Conservation (phyloP, 2,888 invertebrate species). For the Cotesia congregata region DNA sequence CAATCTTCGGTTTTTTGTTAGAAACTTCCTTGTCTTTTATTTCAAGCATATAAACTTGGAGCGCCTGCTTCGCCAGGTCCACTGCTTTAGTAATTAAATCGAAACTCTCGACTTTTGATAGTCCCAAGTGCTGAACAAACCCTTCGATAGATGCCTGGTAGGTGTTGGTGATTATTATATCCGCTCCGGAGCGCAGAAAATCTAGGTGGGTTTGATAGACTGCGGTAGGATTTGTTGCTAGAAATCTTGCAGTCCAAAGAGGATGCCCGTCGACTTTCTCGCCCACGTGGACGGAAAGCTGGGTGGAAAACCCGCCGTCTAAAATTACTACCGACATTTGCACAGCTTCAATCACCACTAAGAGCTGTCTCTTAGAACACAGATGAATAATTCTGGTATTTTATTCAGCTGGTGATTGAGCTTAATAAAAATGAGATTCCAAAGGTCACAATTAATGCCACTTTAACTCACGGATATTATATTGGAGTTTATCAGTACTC, state of each 20-base stretch:
- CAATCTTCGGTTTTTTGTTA: constrained; percentile 75
- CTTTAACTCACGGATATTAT: not conserved
- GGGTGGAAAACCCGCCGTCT: constrained; percentile 85
- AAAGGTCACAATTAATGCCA: constrained; percentile 17
- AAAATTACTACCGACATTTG: constrained; percentile 57
- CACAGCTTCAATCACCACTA: not conserved
- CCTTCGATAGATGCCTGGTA: constrained; percentile 80
- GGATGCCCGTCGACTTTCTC: constrained; percentile 86
- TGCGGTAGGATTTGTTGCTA: constrained; percentile 83
- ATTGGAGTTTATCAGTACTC: not conserved
- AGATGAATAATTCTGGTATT: not conserved
- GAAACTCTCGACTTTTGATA: constrained; percentile 78
- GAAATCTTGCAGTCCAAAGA: constrained; percentile 87
- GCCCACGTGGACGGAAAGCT: constrained; percentile 81
- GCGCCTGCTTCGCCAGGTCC: constrained; percentile 80
- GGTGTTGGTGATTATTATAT: constrained; percentile 88
- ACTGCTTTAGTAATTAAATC: constrained; percentile 82
- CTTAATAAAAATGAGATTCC: constrained; percentile 12
- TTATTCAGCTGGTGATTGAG: not conserved
- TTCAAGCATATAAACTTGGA: constrained; percentile 57
- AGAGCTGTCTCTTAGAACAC: not conserved
- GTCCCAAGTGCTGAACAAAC: constrained; percentile 80
- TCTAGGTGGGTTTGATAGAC: constrained; percentile 85
- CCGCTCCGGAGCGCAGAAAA: constrained; percentile 86
- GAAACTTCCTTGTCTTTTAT: constrained; percentile 66